Conservation (phyloP, 2,888 invertebrate genomes). For the Sarcophaga carnaria region DNA sequence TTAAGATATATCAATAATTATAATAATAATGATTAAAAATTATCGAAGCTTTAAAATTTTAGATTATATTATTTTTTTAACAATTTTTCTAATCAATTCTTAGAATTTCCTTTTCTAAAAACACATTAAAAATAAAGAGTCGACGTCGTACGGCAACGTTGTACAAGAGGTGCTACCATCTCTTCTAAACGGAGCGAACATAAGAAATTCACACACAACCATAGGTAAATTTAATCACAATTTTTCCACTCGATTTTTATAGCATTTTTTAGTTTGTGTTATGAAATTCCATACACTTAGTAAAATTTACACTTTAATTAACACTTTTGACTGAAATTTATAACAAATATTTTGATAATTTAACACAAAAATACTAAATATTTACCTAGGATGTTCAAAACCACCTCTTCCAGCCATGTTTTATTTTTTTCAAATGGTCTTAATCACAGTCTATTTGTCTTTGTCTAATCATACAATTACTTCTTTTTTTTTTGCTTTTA, state of each 20-base stretch:
- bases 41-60: no score
- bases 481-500: slow-evolving; percentile 6
- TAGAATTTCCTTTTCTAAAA: slow-evolving; percentile 20
- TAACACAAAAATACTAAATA: slow-evolving; percentile 73
- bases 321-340: slow-evolving; percentile 24
- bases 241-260: slow-evolving; percentile 46
- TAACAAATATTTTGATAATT: slow-evolving; percentile 33
- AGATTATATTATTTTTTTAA: background rate
- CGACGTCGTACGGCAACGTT: slow-evolving; percentile 53
- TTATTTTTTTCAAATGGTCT: slow-evolving; percentile 82
- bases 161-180: slow-evolving; percentile 27
- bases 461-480: slow-evolving; percentile 60
- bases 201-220: slow-evolving; percentile 48
- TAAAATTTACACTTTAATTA: slow-evolving; percentile 14
- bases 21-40: no score
- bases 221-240: slow-evolving; percentile 48
- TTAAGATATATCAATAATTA: no score
- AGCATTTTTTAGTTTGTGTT: background rate
- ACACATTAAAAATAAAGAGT: slow-evolving; percentile 36
- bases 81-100: slow-evolving; percentile 18
- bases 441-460: slow-evolving; percentile 70
- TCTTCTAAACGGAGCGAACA: slow-evolving; percentile 48
- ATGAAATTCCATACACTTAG: background rate
- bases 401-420: slow-evolving; percentile 95
- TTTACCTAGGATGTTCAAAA: slow-evolving; percentile 92